These are phyloP conservation scores for Dreissena rostriformis DNA, from an alignment of 1,140 invertebrate genomes.

Conservation along the genomic window DNA sequence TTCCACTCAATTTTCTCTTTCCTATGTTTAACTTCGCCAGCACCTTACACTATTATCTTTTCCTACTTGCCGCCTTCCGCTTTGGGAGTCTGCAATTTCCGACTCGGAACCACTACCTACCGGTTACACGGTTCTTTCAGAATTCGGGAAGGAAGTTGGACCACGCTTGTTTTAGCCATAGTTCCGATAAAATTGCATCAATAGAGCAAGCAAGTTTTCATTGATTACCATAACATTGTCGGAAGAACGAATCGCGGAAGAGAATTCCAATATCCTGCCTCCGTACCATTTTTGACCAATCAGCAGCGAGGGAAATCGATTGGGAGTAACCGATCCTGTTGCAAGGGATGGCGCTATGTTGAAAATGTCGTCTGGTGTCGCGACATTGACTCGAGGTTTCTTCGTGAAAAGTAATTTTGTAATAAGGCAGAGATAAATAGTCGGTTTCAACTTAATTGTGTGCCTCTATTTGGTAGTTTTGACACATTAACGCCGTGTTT, in stretches of 20 bases:
- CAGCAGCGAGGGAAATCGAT: constrained; percentile 22
- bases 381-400: constrained; percentile 9
- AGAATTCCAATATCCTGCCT: constrained; percentile 27
- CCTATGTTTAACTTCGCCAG: constrained; percentile 41
- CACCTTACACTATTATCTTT: constrained; percentile 53
- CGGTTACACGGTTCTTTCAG: constrained; percentile 53
- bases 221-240: constrained; percentile 52
- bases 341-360: constrained; percentile 14
- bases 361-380: not conserved
- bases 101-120: constrained; percentile 43
- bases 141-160: constrained; percentile 57
- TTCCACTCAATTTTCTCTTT: constrained; percentile 53
- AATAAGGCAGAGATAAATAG: not conserved
- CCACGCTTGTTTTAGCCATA: constrained; percentile 55
- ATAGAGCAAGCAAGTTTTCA: constrained; percentile 50
- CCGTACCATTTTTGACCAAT: constrained; percentile 44
- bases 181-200: constrained; percentile 49
- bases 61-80: constrained; percentile 47
- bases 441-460: constrained; percentile 28
- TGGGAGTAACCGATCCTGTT: constrained; percentile 10
- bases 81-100: constrained; percentile 54
- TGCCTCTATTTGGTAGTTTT: constrained; percentile 35
- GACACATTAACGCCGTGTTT: constrained; percentile 32
- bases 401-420: constrained; percentile 24
- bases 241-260: constrained; percentile 7